Base-by-base conservation (phyloP, 2,797 vertebrate genomes). In the Hyperoplus lanceolatus region DNA sequence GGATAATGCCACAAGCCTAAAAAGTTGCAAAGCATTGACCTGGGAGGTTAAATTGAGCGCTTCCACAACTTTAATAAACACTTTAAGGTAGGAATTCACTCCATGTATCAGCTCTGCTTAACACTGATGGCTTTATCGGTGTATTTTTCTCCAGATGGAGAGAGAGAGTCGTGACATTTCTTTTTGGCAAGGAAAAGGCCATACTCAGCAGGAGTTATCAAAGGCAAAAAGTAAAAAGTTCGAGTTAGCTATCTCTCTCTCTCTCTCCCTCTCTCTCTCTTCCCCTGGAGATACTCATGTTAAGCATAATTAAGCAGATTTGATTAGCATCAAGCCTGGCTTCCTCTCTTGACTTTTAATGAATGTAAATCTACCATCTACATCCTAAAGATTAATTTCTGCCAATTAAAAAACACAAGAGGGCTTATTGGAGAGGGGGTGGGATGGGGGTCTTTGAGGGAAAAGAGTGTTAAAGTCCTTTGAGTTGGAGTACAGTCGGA, bases 281-380 rank as follows among this genome's bases (percentile, higher is more conserved):
- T 96, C 97, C 97, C 95, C 96, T 96, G 96, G 97, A 97, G 97
- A 98, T 97, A 97, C 96, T 98, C 96, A 98, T 96, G 96, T 97
- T 96, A 98, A 98, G 97, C 97, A 97, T 98, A 98, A 98, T 99
- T 98, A 98, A 98, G 97, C 97, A 98, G 97, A 98, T 98, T 98
- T 99, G 97, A 99, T 99, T 98, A 97, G 97, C 98, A 98, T 98
- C 97, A 98, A 98, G 97, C 96, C 95, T 97, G 97, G 97, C 96
- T 98, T 98, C 97, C 97, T 97, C 96, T 97, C 96, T 97, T 95
- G 97, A 97, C 97, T 97, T 97, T 98, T 98, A 98, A 97, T 98
- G 97, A 98, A 98, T 98, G 97, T 97, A 99, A 98, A 98, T 98
- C 97, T 97, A 97, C 97, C 97, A 97, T 97, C 97, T 98, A 97